Evolutionary conservation across 2,888 invertebrate genomes (phyloP), one percentile per base, ranked within the genome.

Genomic region (Acanthosepion pharaonis): DNA sequence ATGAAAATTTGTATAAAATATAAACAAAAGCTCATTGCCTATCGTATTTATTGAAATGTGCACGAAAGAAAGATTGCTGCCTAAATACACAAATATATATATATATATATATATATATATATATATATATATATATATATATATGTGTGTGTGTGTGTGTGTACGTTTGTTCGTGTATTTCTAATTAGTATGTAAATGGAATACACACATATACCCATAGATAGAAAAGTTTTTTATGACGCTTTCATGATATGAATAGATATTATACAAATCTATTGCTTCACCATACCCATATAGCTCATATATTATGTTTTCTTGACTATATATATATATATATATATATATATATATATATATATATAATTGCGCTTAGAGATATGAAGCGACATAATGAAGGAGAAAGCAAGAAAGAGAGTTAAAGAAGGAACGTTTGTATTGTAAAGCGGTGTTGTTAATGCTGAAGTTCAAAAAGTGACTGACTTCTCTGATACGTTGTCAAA

Each of bases 51-150:
- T 3, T 42, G 42, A 42, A 42, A 42, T 42, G 42, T 42, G 42
- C 42, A 42, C 3, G 42, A 2, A 42, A 42, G 42, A 42, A 42
- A 42, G 42, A 42, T 42, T 42, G 2, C 42, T 42, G 2, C 42
- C 42, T 42, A 42, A 42, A 42, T 42, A 42, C 42, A 42, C 11
- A 28, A 11, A 78, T 78, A 28, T 78, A 2, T 6, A 9, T 78
- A 78, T 78, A n/a, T 28, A 28, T 78, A 25, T 25, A 28, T 42
- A 48, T 91, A 92, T 42, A 15, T 92, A 48, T 92, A 42, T 92
- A 92, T 92, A 48, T 78, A 92, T 92, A 48, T 92, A 92, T 92
- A 92, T 92, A 42, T 42, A 92, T 92, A 48, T 92, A 48, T 92
- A 92, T 92, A 92, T 92, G 42, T 92, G 5, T 18, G 42, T 78